Evolutionary conservation across 1,140 invertebrate genomes (phyloP).

Genomic region (Drosophila ironensis): DNA sequence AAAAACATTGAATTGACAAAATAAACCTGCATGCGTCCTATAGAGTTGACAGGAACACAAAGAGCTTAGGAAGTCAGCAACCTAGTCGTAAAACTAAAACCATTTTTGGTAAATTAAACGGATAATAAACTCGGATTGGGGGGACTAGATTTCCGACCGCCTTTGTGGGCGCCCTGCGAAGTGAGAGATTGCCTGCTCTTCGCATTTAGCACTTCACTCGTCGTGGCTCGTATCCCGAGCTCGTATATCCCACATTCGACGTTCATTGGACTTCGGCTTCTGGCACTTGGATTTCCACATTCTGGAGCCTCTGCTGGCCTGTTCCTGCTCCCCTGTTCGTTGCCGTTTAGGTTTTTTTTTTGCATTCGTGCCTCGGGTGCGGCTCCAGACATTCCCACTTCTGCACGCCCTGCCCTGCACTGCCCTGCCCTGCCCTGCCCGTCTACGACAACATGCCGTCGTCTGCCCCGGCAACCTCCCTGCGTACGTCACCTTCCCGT

Average conservation of each 20-base stretch:
- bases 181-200: not conserved
- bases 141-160: not conserved
- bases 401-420: not conserved
- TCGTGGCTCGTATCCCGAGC: slow-evolving; percentile 21
- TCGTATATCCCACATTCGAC: not conserved
- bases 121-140: too few relatives aligned
- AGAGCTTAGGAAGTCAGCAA: too few relatives aligned
- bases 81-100: too few relatives aligned
- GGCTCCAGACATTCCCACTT: slow-evolving; percentile 13
- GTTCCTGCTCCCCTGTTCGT: slow-evolving; percentile 69
- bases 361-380: slow-evolving; percentile 53
- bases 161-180: slow-evolving; percentile 1
- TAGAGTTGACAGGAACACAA: too few relatives aligned
- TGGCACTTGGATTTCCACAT: slow-evolving; percentile 21
- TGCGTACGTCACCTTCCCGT: slow-evolving; percentile 25
- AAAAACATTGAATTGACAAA: too few relatives aligned
- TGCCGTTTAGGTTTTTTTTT: slow-evolving; percentile 65
- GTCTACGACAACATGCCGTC: too few relatives aligned
- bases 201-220: slow-evolving; percentile 8
- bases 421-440: not conserved
- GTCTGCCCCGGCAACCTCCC: not conserved
- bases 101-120: too few relatives aligned
- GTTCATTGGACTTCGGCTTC: slow-evolving; percentile 31
- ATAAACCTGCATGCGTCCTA: too few relatives aligned
- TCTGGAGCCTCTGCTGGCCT: slow-evolving; percentile 33